Base-by-base conservation (phyloP, 2,113 vertebrate species). In the Irena cyanogastra region DNA sequence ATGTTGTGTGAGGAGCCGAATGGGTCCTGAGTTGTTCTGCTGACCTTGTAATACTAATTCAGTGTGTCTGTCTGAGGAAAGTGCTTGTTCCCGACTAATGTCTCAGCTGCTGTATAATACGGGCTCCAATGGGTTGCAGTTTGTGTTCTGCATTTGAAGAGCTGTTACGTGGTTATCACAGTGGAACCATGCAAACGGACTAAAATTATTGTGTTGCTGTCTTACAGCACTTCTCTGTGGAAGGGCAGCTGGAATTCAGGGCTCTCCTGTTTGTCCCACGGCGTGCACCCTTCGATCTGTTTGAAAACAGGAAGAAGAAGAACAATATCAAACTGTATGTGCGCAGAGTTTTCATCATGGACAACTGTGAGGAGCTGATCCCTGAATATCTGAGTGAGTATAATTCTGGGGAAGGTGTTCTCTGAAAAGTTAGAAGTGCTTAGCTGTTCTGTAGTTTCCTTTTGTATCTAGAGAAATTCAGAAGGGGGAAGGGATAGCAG, bases 331-430 rank as follows among this genome's bases (percentile, higher is more conserved):
- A 99, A 96, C 83, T 99, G 27, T 99, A 99, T 1, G 99, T 99
- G 14, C 99, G 99, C 88, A 98, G 99, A 82, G 99, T 99, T n/a
- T 99, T 99, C 94, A 99, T 99, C 95, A 99, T 99, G 99, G 99
- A 99, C 94, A 99, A 99, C 97, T 99, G 99, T 2, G 99, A 99
- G 17, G 99, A 99, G 8, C 97, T 99, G 16, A 99, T 99, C 41
- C 99, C 99, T 2, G 99, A 99, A 41, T 99, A 99, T 54, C 98
- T 99, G 63, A 99, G 99, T 99, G 54, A 99, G 99, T 99, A 52
- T 35, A 17, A 6, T 26, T 56, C 12, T 23, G 7, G 21, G 7
- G 35, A 33, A n/a, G 6, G 5, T 0, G 0, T 22, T 83, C 3
- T 6, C 6, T 20, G 16, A 31, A 12, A 12, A 1, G 7, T 3